A percentile compares a stretch with the other conserved stretches of the same genome.
These are phyloP conservation scores for Cephus pulcher DNA, from an alignment of 2,888 invertebrate genomes.

Conservation along the genomic window DNA sequence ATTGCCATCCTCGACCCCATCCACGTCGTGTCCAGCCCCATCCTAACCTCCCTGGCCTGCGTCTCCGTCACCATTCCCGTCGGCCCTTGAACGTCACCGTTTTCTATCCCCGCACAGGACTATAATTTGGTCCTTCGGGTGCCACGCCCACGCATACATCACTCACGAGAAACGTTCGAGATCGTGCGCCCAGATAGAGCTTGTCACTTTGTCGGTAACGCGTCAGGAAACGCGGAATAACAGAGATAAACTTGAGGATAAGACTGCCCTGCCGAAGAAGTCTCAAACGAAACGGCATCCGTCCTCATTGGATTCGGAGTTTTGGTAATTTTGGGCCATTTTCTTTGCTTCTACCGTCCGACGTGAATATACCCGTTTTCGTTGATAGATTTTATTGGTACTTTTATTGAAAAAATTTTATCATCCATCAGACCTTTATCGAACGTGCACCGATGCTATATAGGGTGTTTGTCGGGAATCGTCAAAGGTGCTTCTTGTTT, in stretches of 20 bases:
- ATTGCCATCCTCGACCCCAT: neutral
- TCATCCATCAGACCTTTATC: neutral
- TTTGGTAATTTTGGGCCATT: neutral
- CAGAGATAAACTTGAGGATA: constrained; percentile 38
- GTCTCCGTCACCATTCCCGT: constrained; percentile 10
- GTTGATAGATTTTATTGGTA: neutral
- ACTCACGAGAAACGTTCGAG: constrained; percentile 30
- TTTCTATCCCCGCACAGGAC: constrained; percentile 22
- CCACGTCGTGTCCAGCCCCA: neutral
- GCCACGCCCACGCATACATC: constrained; percentile 55
- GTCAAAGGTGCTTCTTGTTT: neutral
- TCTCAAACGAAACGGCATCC: constrained; percentile 1
- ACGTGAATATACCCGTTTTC: neutral
- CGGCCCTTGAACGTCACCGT: neutral
- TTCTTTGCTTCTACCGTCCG: neutral
- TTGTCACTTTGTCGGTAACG: constrained; percentile 52
- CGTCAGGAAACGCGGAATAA: constrained; percentile 36
- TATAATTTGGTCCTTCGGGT: constrained; percentile 45
- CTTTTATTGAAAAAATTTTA: neutral
- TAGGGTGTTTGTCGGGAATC: neutral
- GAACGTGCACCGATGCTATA: neutral
- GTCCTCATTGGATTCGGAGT: neutral
- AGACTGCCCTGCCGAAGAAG: constrained; percentile 13
- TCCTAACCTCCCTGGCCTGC: constrained; percentile 5
- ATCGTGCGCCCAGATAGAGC: constrained; percentile 34